Base-by-base conservation (phyloP, 2,113 vertebrate genomes). In the Paracanthobrama guichenoti region DNA sequence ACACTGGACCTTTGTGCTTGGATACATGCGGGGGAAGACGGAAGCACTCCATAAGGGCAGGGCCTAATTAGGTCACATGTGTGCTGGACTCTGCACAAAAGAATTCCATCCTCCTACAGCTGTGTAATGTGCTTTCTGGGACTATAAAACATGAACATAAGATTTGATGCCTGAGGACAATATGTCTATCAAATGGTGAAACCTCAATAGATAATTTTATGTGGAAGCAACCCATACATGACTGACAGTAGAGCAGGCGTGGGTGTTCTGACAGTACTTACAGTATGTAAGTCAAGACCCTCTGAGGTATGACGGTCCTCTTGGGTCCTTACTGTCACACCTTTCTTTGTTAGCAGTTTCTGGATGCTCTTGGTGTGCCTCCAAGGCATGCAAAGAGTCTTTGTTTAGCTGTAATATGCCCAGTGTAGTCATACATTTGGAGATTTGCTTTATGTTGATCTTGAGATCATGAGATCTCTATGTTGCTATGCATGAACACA, bases 31-130 rank as follows among this genome's bases (percentile, higher is more conserved):
- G 87, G 87, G 87, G 87, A 62, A 39, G 86, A 24, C 77, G 86
- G 86, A 89, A 85, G 50, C 42, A 4, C 83, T 72, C 50, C 2
- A 46, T 69, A 87, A 89, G 66, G 77, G 24, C 86, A 87, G 48
- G 81, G 73, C 77, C 81, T 87, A 89, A 89, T 87, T 85, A 86
- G 86, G 84, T 86, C 80, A 85, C 84, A 84, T 87, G 76, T 87
- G 81, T 80, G 74, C 81, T 73, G 84, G 76, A 87, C 83, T 31
- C 73, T 24, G 57, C 80, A 88, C 87, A 88, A 85, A 85, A 84
- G 71, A 83, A 87, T 85, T 84, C 88, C 77, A 72, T 16, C 44
- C 71, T 77, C 88, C 88, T 28, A 87, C 84, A 73, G 53, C 53
- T 44, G 76, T 66, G 14, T 85, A 80, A 31, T 85, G 76, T 72